Percentiles rank a stretch among this genome's conserved stretches.
These are phyloP conservation scores for Cyaniris semiargus DNA, from an alignment of 2,888 invertebrate species.

Conservation along the genomic window DNA sequence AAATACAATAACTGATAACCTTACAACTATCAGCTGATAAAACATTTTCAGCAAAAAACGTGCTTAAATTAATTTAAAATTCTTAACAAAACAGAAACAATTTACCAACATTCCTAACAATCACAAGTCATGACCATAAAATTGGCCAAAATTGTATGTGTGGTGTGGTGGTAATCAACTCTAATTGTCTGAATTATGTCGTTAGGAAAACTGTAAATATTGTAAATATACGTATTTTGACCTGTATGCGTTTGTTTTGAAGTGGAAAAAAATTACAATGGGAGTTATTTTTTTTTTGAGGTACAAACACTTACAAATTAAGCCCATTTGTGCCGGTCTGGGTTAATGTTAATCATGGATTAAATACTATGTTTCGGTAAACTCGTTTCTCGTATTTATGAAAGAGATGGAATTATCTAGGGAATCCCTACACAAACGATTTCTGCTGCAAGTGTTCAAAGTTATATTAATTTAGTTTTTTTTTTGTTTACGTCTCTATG, in stretches of 20 bases:
- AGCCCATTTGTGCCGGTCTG: background rate
- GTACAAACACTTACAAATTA: background rate
- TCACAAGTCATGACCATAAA: constrained; percentile 15
- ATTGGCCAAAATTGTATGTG: constrained; percentile 23
- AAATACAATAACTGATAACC: background rate
- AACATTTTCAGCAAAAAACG: background rate
- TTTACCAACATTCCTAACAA: constrained; percentile 22
- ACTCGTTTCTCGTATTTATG: background rate
- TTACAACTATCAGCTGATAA: background rate
- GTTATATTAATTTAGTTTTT: no score
- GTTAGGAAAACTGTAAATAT: background rate
- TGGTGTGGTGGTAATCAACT: background rate
- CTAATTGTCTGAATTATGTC: background rate
- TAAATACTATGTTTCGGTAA: background rate
- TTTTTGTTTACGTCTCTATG: no score
- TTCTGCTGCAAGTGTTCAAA: no score
- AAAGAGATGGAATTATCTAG: no score
- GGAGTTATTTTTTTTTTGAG: background rate
- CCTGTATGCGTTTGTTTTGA: constrained; percentile 19
- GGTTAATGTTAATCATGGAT: background rate
- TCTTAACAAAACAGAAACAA: constrained; percentile 2
- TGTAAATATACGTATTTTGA: background rate
- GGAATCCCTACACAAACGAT: no score
- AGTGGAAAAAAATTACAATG: background rate
- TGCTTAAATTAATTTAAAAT: background rate